Evolutionary conservation across 2,797 vertebrate species (phyloP).

Genomic region (Pseudochromis fuscus): DNA sequence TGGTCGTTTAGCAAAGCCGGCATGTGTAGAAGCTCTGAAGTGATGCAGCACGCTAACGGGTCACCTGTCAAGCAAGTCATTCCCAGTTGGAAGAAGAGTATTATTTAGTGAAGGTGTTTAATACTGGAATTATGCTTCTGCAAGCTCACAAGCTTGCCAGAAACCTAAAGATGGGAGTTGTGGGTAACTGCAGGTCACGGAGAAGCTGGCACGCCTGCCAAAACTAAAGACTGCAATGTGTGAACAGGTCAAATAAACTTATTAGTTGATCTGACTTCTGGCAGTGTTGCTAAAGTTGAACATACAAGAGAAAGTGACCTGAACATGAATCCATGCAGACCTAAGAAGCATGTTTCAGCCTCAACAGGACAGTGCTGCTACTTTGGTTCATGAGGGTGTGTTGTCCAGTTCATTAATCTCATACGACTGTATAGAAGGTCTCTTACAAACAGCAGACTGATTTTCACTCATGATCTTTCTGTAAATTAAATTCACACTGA

Average conservation of each 20-base stretch:
- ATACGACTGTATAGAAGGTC: background rate
- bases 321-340: background rate
- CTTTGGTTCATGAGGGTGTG: background rate
- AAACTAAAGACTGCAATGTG: background rate
- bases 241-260: background rate
- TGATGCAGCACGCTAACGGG: slow-evolving; percentile 8
- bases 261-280: background rate
- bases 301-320: background rate
- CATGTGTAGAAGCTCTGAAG: background rate
- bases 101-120: background rate
- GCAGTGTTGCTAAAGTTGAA: background rate
- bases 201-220: background rate
- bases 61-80: background rate
- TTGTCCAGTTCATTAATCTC: no score
- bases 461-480: slow-evolving; percentile 1
- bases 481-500: slow-evolving; percentile 14
- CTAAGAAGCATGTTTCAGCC: background rate
- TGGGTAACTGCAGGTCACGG: background rate
- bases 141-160: background rate
- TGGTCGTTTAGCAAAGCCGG: slow-evolving; percentile 20
- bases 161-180: background rate
- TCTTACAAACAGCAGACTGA: background rate
- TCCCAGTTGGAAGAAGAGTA: background rate
- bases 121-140: background rate
- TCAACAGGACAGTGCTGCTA: background rate